Conservation (phyloP, 2,888 invertebrate genomes). For the Caenorhabditis sp. region DNA sequence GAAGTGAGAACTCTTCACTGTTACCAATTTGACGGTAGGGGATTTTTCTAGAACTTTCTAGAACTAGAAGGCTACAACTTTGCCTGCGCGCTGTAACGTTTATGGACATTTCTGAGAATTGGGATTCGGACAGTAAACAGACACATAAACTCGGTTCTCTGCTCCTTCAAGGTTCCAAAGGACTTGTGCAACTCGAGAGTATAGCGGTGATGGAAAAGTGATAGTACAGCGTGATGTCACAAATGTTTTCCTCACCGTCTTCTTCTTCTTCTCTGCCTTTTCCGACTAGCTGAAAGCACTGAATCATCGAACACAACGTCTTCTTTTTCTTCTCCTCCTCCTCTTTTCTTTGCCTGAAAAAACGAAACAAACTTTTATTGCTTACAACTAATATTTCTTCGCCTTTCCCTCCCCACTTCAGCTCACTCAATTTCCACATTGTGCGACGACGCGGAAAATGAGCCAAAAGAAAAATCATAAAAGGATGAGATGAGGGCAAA, state of each 20-base stretch:
- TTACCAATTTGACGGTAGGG: no score
- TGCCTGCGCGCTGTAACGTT: no score
- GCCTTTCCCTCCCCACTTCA: background rate
- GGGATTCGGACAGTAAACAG: no score
- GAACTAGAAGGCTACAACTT: no score
- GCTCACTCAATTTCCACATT: background rate
- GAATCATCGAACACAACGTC: conserved; percentile 38
- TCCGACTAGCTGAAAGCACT: conserved; percentile 14
- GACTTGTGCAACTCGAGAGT: no score
- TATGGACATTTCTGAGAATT: no score
- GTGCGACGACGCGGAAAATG: conserved; percentile 15
- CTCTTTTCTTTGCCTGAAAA: conserved; percentile 6
- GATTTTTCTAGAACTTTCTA: no score
- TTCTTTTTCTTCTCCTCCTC: no score
- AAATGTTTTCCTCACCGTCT: conserved; percentile 31
- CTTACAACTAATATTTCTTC: conserved; percentile 3
- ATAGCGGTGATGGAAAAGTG: background rate
- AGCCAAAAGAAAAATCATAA: background rate
- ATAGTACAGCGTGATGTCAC: background rate
- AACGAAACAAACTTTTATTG: conserved; percentile 25
- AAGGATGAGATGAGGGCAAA: background rate
- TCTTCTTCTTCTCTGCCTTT: background rate
- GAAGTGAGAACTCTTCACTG: no score
- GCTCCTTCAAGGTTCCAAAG: no score
- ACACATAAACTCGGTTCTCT: no score